Conservation (phyloP, 2,113 vertebrate species). For the Rhizomys pruinosus region DNA sequence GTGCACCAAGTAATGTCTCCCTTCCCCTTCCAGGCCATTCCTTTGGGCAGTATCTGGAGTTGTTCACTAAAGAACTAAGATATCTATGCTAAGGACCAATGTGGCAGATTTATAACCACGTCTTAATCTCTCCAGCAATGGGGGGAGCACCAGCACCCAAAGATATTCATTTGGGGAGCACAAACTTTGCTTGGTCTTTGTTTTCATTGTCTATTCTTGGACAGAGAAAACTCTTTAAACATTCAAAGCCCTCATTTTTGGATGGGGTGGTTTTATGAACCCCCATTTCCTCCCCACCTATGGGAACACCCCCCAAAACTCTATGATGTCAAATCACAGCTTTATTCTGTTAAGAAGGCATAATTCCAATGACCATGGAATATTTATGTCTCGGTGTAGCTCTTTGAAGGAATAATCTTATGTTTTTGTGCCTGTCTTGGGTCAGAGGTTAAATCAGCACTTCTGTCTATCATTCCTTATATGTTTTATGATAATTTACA, state of each 20-base stretch:
- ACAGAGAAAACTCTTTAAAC: constrained; percentile 63
- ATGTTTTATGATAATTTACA: constrained; percentile 88
- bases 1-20: neutral
- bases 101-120: neutral
- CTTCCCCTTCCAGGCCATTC: neutral
- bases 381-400: constrained; percentile 86
- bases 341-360: constrained; percentile 84
- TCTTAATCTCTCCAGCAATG: neutral
- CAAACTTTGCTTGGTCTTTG: constrained; percentile 44
- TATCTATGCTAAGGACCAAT: neutral
- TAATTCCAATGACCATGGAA: constrained; percentile 84
- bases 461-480: constrained; percentile 87
- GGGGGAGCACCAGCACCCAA: neutral
- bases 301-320: constrained; percentile 57
- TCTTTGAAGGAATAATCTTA: constrained; percentile 88
- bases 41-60: neutral
- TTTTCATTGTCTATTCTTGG: constrained; percentile 41
- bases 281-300: constrained; percentile 57
- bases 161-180: constrained; percentile 33
- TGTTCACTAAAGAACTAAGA: neutral
- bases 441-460: constrained; percentile 89
- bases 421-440: constrained; percentile 85
- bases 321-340: constrained; percentile 81
- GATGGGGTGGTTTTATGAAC: constrained; percentile 53
- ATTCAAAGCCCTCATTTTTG: constrained; percentile 58